Conservation (phyloP, 2,113 vertebrate genomes). For the Notothenia coriiceps region DNA sequence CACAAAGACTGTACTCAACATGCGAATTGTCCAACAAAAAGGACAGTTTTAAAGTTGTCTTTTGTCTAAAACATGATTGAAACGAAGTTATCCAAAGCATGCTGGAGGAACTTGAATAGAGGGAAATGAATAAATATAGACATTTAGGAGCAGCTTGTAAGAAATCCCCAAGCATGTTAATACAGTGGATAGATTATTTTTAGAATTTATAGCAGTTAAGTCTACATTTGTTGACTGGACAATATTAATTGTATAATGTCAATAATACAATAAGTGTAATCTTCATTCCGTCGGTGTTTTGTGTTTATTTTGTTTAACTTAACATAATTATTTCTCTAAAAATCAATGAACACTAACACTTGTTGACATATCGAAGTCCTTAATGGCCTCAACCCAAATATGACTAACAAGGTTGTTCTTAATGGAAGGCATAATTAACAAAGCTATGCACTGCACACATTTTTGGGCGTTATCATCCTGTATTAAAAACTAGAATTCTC, state of each 20-base stretch:
- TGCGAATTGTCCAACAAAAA: background rate
- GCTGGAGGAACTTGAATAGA: background rate
- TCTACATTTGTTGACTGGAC: background rate
- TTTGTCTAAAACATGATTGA: background rate
- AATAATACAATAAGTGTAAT: background rate
- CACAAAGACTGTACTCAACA: background rate
- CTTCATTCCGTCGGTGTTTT: background rate
- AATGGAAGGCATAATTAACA: background rate
- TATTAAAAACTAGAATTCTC: background rate
- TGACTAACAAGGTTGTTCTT: background rate
- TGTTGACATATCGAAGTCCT: background rate
- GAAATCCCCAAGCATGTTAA: background rate
- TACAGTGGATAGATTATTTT: background rate
- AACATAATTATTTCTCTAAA: background rate
- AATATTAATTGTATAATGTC: no score
- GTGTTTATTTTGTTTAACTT: background rate
- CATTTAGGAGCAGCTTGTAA: background rate
- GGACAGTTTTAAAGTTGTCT: background rate
- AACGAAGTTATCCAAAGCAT: background rate
- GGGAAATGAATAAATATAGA: background rate
- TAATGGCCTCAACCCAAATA: background rate
- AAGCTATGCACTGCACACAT: no score
- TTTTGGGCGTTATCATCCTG: background rate
- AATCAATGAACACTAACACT: background rate
- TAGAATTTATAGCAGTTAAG: background rate